Base-by-base conservation (phyloP, 2,888 invertebrate genomes). In the Brenthis hecate region DNA sequence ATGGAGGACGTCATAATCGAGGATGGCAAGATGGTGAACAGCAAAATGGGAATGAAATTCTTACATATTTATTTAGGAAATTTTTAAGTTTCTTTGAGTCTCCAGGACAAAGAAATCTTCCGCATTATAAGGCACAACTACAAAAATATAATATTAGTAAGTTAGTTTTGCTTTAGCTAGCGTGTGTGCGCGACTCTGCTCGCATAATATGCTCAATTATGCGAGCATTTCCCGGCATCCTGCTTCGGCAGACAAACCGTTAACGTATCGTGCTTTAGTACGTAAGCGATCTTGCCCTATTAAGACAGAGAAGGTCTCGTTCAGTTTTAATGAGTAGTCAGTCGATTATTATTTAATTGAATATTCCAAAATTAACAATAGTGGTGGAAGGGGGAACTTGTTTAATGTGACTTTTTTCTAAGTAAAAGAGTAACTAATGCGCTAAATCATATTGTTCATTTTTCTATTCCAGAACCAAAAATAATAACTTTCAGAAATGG, bases 401-500 rank as follows among this genome's bases (percentile, higher is more conserved):
- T 28, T 28, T 28, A 28, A 28, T 28, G 28, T 28, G 28, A 28
- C 28, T 28, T 28, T 28, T 28, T 28, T 28, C 28, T 28, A 28
- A 6, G 51, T 16, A 16, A 53, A 53, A 16, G 16, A 11, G 1
- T 3, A 14, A 53, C n/a, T 48, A 57, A 28, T 28, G 4, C 28
- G 28, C 28, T 28, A 28, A 28, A 28, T 28, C 28, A 28, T 28
- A 23, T 23, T 19, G 4, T 28, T 28, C 5, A 55, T 51, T 36
- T 56, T 63, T n/a, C 8, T 8, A 32, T 74, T 78, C 28, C 77
- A 82, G 81, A 75, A 23, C 78, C 80, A 11, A 74, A 78, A 68
- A 57, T 74, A 4, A 67, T 79, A 0, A 65, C 75, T 13, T 77
- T 77, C 13, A 72, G 74, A 11, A 77, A 74, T 23, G 72, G 71